Evolutionary conservation across 2,888 invertebrate genomes (phyloP), one percentile per base, ranked within the genome.

Genomic region (Hypomecis punctinalis): DNA sequence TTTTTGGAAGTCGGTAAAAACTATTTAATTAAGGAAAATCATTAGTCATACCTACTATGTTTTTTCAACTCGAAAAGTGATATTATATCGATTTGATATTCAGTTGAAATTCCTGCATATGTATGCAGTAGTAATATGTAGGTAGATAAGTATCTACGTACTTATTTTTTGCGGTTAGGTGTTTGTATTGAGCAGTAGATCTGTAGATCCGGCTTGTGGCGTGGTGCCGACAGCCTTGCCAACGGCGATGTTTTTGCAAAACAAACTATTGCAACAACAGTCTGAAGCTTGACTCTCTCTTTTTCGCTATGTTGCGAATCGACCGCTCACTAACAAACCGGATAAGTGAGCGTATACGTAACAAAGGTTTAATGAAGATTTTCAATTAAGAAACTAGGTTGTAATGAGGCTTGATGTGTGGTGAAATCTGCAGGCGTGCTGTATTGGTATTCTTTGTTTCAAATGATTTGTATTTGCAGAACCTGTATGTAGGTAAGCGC

Each of bases 201-300:
- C 23, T 23, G 63, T 64, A 78, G 82, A 86, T 85, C 84, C 80
- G 81, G 76, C 77, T 76, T 13, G 10, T 68, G 75, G 65, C 68
- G 68, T 55, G 74, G 49, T 81, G 81, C 77, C 81, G 82, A 78
- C 86, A 88, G 84, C 89, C 89, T 90, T 89, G 90, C 88, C 84
- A 72, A 82, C 75, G 85, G 89, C 89, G 77, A 69, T 80, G 84
- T 86, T 86, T 88, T 85, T 86, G 88, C 89, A 87, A 89, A 89
- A 86, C 86, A 85, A 82, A 83, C 66, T 77, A 78, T 90, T 89
- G 84, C 90, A 82, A 84, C 84, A 86, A 79, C 79, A 70, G 78
- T 74, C 71, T 76, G 77, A 71, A 72, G 74, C 75, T 77, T 76
- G 73, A 80, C 86, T 88, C 85, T 85, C 84, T 83, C 83, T 84